Evolutionary conservation across 2,888 invertebrate species (phyloP).

Genomic region (Odontothrips loti): DNA sequence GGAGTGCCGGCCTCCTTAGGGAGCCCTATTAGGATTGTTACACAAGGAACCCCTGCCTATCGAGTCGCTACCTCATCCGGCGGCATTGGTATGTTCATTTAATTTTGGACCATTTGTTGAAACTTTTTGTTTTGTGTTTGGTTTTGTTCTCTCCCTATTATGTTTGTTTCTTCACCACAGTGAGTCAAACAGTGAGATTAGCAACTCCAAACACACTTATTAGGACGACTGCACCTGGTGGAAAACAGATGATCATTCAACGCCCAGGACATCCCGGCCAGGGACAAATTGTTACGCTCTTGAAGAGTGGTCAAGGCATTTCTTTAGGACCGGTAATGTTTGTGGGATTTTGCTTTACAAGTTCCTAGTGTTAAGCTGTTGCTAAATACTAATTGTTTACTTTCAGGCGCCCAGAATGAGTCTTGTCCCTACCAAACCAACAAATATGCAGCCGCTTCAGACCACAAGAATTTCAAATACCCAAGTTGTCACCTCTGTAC

Average conservation of each 20-base stretch:
- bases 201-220: conserved; percentile 36
- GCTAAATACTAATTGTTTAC: neutral
- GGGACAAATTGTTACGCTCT: conserved; percentile 52
- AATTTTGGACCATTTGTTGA: neutral
- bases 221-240: conserved; percentile 1
- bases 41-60: neutral
- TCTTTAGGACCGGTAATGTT: conserved; percentile 47
- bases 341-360: neutral
- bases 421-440: conserved; percentile 41
- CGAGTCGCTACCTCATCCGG: neutral
- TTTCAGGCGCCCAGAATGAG: conserved; percentile 43
- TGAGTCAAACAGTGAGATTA: conserved; percentile 47
- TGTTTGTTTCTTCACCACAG: neutral
- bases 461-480: conserved; percentile 31
- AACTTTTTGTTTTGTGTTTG: neutral
- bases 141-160: too few relatives aligned
- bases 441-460: neutral
- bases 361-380: neutral
- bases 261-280: conserved; percentile 38
- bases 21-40: neutral
- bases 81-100: neutral
- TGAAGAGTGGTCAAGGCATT: conserved; percentile 56
- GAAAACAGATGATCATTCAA: conserved; percentile 54
- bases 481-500: conserved; percentile 30
- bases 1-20: neutral